Conservation (phyloP, 2,113 vertebrate species). For the Tragelaphus buxtoni region DNA sequence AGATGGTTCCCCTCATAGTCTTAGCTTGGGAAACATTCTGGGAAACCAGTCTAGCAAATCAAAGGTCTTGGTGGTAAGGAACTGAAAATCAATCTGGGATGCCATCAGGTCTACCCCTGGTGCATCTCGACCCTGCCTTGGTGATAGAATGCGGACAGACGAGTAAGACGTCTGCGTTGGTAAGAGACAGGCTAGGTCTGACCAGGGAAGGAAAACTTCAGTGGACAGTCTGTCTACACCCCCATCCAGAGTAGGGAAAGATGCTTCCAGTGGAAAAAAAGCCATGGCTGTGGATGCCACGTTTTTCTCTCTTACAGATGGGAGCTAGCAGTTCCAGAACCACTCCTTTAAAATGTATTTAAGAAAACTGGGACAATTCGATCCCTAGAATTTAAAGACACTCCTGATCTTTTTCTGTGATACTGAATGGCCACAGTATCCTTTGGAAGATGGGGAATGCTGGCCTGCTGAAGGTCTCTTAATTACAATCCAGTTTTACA, state of each 20-base stretch:
- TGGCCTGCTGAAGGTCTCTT: neutral
- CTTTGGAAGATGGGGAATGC: neutral
- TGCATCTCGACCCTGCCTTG: neutral
- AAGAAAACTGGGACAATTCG: neutral
- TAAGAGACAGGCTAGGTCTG: neutral
- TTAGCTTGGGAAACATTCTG: neutral
- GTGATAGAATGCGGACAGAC: accelerated
- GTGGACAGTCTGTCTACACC: neutral
- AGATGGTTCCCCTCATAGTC: neutral
- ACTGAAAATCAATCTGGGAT: neutral
- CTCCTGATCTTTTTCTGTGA: neutral
- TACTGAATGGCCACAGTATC: neutral
- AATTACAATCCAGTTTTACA: neutral
- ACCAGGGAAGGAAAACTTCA: neutral
- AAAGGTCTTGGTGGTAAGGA: neutral
- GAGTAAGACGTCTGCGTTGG: neutral
- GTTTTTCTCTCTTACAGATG: neutral
- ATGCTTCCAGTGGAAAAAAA: neutral
- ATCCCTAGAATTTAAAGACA: neutral
- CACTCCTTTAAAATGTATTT: neutral
- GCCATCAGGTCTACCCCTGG: neutral
- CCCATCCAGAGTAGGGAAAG: neutral
- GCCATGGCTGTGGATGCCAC: neutral
- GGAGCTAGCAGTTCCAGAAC: neutral
- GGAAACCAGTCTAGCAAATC: neutral